These are phyloP conservation scores for Azorinus chamasolen DNA, from an alignment of 2,888 invertebrate genomes.

Conservation along the genomic window DNA sequence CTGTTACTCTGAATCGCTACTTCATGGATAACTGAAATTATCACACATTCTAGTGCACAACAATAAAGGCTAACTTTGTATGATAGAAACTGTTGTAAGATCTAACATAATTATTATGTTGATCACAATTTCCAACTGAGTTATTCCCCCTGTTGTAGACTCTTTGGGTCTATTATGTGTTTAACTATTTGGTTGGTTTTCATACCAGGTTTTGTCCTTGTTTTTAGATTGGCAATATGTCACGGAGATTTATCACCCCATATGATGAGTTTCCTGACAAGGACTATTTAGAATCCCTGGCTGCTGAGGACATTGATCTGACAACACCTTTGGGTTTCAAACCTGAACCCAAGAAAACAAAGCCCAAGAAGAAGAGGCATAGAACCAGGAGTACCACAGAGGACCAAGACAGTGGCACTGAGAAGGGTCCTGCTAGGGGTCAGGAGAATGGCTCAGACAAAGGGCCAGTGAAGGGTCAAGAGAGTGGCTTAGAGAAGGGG, in stretches of 20 bases:
- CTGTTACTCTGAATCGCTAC: too few species aligned
- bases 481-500: slow-evolving; percentile 27
- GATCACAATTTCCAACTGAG: too few species aligned
- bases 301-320: slow-evolving; percentile 32
- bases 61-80: too few species aligned
- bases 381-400: slow-evolving; percentile 74
- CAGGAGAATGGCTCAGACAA: slow-evolving; percentile 1
- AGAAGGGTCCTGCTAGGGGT: slow-evolving; percentile 2
- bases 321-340: slow-evolving; percentile 26
- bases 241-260: slow-evolving; percentile 81
- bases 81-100: too few species aligned
- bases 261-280: slow-evolving; percentile 77
- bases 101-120: too few species aligned
- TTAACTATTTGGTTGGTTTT: too few species aligned
- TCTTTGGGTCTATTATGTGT: too few species aligned
- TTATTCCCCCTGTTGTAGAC: too few species aligned
- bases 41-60: too few species aligned
- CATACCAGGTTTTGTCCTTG: too few species aligned
- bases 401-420: slow-evolving; percentile 52
- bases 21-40: too few species aligned
- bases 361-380: slow-evolving; percentile 70
- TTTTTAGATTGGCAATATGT: slow-evolving; percentile 80
- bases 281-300: slow-evolving; percentile 74
- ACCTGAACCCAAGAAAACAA: slow-evolving; percentile 66
- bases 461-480: slow-evolving; percentile 23